Base-by-base conservation (phyloP, 1,140 invertebrate genomes). In the Centruroides sculpturatus region DNA sequence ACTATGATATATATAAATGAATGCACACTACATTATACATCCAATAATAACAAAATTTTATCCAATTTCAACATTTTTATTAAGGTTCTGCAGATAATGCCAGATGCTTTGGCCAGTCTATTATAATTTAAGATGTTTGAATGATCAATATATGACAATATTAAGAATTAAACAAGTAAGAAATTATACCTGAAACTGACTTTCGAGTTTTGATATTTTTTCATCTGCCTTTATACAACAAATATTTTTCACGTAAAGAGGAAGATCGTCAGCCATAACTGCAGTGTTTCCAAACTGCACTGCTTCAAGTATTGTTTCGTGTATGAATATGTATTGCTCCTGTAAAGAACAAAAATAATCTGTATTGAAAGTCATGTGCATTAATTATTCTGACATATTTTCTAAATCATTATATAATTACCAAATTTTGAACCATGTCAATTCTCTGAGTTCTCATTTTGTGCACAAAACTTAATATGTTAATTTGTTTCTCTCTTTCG, bases 341-440 rank as follows among this genome's bases (percentile, higher is more conserved):
- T 78, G 64, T 47, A 63, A 60, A 52, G 23, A 23, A 23, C 23
- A 23, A 23, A 23, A 23, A 23, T 23, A 23, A 23, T 23, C 23
- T 23, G 23, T 23, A 23, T 23, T 23, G 41, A 6, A 51, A 10
- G 3, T 51, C 12, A 51, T 1, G 23, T 41, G 5, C 12, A 51
- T n/a, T 49, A 12, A 34, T 51, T 12, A 34, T 35, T 66, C 8
- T 66, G 11, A 51, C 46, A 10, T 59, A 23, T 23, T 23, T 23
- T 23, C 23, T 23, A 23, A 23, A 23, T 23, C 23, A 23, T 41
- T 9, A 36, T 56, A 60, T 55, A 61, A 23, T 23, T 70, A 80
- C 78, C 71, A 79, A 73, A 59, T 77, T 76, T 72, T 87, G 85
- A 11, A 77, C 72, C 68, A 78, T 71, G 48, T 74, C 62, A 57